Conservation (phyloP, 2,888 invertebrate species). For the Apoda limacodes region DNA sequence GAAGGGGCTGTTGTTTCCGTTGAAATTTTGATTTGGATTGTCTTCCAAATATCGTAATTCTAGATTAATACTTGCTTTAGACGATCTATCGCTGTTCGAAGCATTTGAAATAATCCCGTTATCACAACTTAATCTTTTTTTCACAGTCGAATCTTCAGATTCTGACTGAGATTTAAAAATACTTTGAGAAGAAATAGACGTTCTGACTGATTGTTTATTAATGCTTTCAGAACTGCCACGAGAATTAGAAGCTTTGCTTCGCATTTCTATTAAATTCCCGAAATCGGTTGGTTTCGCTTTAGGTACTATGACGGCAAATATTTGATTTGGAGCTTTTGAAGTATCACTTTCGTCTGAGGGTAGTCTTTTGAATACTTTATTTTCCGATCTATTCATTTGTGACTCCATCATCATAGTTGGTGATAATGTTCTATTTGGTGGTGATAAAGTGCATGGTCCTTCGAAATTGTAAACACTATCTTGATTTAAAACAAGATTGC, state of each 20-base stretch:
- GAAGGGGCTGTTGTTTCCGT: constrained; percentile 39
- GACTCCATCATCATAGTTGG: constrained; percentile 55
- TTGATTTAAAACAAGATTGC: constrained; percentile 39
- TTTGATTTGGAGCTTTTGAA: constrained; percentile 34
- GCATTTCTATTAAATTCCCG: constrained; percentile 26
- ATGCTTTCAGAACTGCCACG: constrained; percentile 47
- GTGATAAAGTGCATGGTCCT: constrained; percentile 52
- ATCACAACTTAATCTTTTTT: constrained; percentile 60
- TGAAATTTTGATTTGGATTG: constrained; percentile 35
- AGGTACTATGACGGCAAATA: constrained; percentile 63
- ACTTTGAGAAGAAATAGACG: constrained; percentile 48
- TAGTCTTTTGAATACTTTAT: constrained; percentile 59
- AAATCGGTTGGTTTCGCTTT: constrained; percentile 40
- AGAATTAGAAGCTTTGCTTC: constrained; percentile 26
- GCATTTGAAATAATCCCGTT: constrained; percentile 41
- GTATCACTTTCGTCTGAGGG: constrained; percentile 35
- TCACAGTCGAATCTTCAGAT: constrained; percentile 52
- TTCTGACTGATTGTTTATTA: constrained; percentile 38
- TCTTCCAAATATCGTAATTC: constrained; percentile 53
- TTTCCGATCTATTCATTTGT: constrained; percentile 36
- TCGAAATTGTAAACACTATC: constrained; percentile 42
- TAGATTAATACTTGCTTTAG: constrained; percentile 49
- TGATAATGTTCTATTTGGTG: constrained; percentile 57
- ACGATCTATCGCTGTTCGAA: constrained; percentile 42
- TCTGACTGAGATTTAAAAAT: constrained; percentile 48